Conservation (phyloP, 30 jellyfish, hydroid and myxozoan genomes). For the Hydractinia echinata region DNA sequence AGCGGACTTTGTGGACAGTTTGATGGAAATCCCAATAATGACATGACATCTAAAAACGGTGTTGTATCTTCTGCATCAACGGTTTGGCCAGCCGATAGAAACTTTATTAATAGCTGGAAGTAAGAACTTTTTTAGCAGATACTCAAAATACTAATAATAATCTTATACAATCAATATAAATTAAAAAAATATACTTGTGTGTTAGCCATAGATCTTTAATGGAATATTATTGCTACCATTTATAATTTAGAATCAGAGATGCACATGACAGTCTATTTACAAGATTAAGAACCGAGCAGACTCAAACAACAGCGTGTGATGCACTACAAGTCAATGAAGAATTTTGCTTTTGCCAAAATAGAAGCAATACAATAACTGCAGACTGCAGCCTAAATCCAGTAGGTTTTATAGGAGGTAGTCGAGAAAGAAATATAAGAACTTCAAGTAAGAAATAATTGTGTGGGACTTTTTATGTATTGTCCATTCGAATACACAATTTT, state of each 20-base stretch:
- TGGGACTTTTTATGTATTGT: too few relatives aligned
- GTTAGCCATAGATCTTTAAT: too few relatives aligned
- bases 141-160: not conserved
- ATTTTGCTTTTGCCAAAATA: not conserved
- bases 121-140: not conserved
- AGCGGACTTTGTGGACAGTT: slow-evolving; percentile 53
- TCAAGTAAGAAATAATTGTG: too few relatives aligned
- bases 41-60: slow-evolving; percentile 38
- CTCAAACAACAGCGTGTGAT: slow-evolving; percentile 2
- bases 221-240: too few relatives aligned
- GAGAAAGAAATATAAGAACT: too few relatives aligned
- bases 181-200: too few relatives aligned
- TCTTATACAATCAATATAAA: too few relatives aligned
- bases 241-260: too few relatives aligned
- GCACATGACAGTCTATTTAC: too few relatives aligned
- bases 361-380: not conserved
- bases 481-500: too few relatives aligned
- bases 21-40: slow-evolving; percentile 27
- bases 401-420: not conserved
- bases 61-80: not conserved
- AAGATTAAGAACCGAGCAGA: not conserved
- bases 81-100: slow-evolving; percentile 4
- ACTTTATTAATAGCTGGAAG: slow-evolving; percentile 11
- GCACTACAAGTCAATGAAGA: not conserved
- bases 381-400: not conserved